Conservation (phyloP, 2,797 vertebrate species). For the Otolemur crassicaudatus region DNA sequence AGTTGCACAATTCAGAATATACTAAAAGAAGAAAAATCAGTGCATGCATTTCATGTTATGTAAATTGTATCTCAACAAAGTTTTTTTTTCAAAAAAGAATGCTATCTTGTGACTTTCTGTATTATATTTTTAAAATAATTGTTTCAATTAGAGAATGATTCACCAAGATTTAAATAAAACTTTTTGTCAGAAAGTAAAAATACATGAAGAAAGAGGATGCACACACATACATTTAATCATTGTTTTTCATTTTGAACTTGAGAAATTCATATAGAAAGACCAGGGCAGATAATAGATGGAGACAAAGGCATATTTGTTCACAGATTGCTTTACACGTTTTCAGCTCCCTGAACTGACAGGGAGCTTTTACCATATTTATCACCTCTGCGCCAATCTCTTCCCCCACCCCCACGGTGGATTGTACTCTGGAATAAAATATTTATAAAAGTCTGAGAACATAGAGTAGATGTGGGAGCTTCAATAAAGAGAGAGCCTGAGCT, state of each 20-base stretch:
- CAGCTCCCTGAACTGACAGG: background rate
- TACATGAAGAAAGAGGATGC: background rate
- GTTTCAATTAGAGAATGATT: background rate
- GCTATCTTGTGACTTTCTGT: background rate
- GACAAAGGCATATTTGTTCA: background rate
- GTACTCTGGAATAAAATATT: background rate
- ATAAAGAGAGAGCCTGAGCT: background rate
- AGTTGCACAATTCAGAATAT: background rate
- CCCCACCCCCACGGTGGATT: background rate
- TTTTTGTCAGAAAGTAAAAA: background rate
- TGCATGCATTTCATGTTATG: background rate
- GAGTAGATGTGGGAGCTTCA: background rate
- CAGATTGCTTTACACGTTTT: background rate
- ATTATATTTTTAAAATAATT: background rate
- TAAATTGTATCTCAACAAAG: background rate
- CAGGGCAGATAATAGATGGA: background rate
- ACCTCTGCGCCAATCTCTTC: background rate
- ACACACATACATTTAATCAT: background rate
- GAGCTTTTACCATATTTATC: background rate
- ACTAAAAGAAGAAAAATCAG: background rate
- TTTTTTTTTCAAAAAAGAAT: background rate
- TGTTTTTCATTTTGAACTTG: background rate
- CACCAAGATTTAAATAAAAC: background rate
- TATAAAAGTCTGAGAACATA: background rate
- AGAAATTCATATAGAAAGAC: background rate